Evolutionary conservation across 35 echinoderm and acorn worm genomes (phyloP), one percentile per base, ranked within the genome.

Genomic region (Heliocidaris erythrogramma): DNA sequence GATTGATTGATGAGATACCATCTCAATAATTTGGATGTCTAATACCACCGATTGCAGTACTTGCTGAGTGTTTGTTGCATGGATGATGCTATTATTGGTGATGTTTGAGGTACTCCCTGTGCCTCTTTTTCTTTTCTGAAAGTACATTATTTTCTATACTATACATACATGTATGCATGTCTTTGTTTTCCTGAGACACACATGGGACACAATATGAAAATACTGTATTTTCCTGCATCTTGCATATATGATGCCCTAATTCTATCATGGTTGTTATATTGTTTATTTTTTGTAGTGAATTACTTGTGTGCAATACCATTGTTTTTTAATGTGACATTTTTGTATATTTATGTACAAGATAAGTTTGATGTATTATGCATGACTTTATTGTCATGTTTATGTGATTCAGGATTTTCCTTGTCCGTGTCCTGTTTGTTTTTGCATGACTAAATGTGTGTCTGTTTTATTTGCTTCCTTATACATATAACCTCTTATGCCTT

Each of bases 391-490:
- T 78, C 65, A 78, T 42, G 35, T 1, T 78, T 78, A n/a, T 78
- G 21, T 78, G 65, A 78, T 78, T 27, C 65, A 78, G 17, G 16
- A 78, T 27, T 78, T 78, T 78, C 7, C 17, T 78, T 78, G 65
- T 78, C 8, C 8, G 21, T 78, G 65, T 18, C 65, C 65, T 78
- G 65, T 78, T n/a, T 78, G 30, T 89, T 89, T 32, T 47, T 89
- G 87, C 87, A 89, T 89, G 87, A 89, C 87, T 89, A 47, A 89
- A 32, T 89, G 87, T 89, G 87, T 47, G 87, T 89, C 87, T 89
- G 87, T 89, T 89, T 32, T 78, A 78, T 78, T 89, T 89, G 87
- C 87, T 89, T 48, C 87, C 87, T 48, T n/a, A 48, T 89, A 48
- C 47, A 89, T 89, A 32, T 89, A 47, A 47, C 87, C 47, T 89